These are phyloP conservation scores for Parotia lawesii DNA, from an alignment of 2,113 vertebrate genomes.

Conservation along the genomic window DNA sequence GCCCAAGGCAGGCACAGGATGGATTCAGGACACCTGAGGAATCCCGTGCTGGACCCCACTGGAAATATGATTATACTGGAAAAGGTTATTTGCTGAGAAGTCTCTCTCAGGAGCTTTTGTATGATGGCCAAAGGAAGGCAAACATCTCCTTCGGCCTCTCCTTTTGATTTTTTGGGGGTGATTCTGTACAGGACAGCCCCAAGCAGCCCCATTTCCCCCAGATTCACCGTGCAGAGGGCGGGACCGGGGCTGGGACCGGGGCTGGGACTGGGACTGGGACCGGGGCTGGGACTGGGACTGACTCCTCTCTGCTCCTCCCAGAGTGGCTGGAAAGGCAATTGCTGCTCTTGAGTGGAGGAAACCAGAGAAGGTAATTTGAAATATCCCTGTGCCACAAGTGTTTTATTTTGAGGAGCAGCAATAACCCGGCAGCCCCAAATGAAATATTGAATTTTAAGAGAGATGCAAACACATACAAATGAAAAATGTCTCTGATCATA, in stretches of 20 bases:
- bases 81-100: neutral
- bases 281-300: neutral
- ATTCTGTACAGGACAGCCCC: neutral
- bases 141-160: neutral
- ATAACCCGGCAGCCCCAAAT: neutral
- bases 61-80: fast-evolving
- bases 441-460: constrained; percentile 59
- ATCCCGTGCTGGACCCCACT: fast-evolving
- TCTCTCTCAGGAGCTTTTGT: neutral
- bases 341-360: neutral
- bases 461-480: constrained; percentile 59
- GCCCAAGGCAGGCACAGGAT: neutral
- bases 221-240: fast-evolving
- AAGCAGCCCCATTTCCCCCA: neutral
- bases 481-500: constrained; percentile 49
- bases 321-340: neutral
- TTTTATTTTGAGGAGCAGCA: constrained; percentile 34
- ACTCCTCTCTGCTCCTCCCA: neutral
- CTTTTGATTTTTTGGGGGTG: neutral
- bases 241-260: too few species aligned
- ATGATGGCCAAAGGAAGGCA: neutral
- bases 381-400: constrained; percentile 15
- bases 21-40: neutral
- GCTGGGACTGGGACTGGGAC: neutral
- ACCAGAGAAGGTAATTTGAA: neutral